A percentile compares a stretch with the other conserved stretches of the same genome.
These are phyloP conservation scores for Tautogolabrus adspersus DNA, from an alignment of 2,113 vertebrate genomes.

Conservation along the genomic window DNA sequence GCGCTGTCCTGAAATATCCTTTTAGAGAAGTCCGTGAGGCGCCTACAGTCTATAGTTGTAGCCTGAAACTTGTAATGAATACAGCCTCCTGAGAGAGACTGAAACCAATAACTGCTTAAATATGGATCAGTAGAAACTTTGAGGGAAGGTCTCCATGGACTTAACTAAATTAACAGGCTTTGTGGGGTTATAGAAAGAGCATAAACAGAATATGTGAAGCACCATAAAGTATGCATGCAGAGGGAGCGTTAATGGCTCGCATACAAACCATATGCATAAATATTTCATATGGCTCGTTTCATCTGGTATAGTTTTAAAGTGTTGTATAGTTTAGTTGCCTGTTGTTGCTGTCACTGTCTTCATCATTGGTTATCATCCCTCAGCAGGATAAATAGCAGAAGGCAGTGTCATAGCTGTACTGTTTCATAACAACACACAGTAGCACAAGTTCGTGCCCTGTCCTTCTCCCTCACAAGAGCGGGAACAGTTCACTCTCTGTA, in stretches of 20 bases:
- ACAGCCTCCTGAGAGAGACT: conserved; percentile 21
- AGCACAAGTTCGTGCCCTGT: background rate
- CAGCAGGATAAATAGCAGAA: background rate
- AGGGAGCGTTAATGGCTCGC: conserved; percentile 10
- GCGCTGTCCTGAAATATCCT: background rate
- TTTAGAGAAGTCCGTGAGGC: background rate
- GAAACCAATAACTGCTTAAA: conserved; percentile 65
- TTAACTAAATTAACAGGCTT: conserved; percentile 46
- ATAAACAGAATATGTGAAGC: conserved; percentile 24
- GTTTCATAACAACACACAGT: conserved; percentile 40
- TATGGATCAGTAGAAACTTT: conserved; percentile 56
- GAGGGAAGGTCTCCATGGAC: conserved; percentile 46
- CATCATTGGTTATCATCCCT: background rate
- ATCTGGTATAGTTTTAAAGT: conserved; percentile 13
- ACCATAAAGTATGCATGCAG: conserved; percentile 28
- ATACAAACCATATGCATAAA: conserved; percentile 12
- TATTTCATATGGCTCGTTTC: conserved; percentile 23
- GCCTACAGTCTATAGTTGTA: background rate
- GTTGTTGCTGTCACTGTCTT: conserved; percentile 5
- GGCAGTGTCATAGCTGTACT: background rate
- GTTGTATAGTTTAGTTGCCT: conserved; percentile 28
- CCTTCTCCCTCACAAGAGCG: conserved; percentile 22
- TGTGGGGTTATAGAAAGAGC: conserved; percentile 36
- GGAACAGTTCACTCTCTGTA: conserved; percentile 57
- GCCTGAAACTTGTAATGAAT: conserved; percentile 34